These are phyloP conservation scores for Amniataba percoides DNA, from an alignment of 2,797 vertebrate genomes.

Conservation along the genomic window DNA sequence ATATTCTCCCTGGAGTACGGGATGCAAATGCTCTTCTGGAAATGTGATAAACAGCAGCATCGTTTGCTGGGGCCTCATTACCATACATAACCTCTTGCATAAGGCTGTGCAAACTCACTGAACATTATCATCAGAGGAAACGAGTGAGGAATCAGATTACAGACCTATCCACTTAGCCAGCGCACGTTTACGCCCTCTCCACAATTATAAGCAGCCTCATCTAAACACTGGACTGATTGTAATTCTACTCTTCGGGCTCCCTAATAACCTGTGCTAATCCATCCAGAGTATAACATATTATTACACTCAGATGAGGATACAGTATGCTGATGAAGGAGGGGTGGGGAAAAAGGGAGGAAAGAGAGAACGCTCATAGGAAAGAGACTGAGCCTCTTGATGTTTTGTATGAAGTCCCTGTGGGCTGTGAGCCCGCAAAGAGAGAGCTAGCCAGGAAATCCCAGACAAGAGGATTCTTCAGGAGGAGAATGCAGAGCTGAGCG, in stretches of 20 bases:
- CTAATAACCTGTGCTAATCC: constrained; percentile 79
- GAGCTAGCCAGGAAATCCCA: constrained; percentile 59
- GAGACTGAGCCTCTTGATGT: constrained; percentile 45
- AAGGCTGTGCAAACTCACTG: constrained; percentile 46
- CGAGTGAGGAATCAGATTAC: constrained; percentile 69
- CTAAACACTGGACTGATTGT: constrained; percentile 75
- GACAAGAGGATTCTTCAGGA: constrained; percentile 50
- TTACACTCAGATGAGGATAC: constrained; percentile 69
- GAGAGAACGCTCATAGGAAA: constrained; percentile 41
- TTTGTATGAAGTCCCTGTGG: constrained; percentile 38
- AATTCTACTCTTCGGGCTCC: constrained; percentile 72
- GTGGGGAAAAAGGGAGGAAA: constrained; percentile 23
- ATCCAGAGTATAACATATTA: constrained; percentile 68
- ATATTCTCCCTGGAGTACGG: constrained; percentile 55
- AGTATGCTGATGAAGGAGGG: constrained; percentile 45
- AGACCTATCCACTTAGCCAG: constrained; percentile 61
- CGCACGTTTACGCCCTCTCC: constrained; percentile 57
- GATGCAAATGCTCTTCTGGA: constrained; percentile 68
- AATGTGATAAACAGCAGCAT: constrained; percentile 67
- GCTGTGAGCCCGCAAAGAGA: constrained; percentile 27
- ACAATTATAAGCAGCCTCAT: constrained; percentile 67
- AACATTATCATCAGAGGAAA: constrained; percentile 64
- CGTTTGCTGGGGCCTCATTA: constrained; percentile 65
- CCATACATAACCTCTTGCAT: constrained; percentile 64
- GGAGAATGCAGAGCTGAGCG: constrained; percentile 27